phyloP scores from a whole-genome alignment of 2,113 vertebrate species.

The Sarotherodon lohbergeri region DNA sequence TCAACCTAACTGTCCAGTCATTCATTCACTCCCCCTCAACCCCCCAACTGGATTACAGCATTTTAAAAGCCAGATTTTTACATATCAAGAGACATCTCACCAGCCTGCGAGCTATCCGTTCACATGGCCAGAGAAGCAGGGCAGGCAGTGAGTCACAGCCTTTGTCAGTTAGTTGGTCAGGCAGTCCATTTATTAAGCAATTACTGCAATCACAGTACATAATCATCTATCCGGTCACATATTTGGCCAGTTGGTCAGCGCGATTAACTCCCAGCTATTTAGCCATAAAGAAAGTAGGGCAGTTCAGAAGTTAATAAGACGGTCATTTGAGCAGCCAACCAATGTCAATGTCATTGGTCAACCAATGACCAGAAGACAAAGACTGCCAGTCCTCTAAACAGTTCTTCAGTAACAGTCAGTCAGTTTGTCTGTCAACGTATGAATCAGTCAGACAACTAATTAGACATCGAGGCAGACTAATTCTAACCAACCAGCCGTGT shows the following conservation, averaged over 20 bases:
- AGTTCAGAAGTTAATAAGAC: not conserved
- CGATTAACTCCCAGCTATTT: slow-evolving; percentile 10
- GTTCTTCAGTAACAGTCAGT: not conserved
- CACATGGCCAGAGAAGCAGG: not conserved
- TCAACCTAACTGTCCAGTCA: slow-evolving; percentile 5
- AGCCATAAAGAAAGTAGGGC: not conserved
- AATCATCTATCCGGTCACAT: slow-evolving; percentile 10
- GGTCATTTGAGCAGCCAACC: not conserved
- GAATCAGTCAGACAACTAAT: not conserved
- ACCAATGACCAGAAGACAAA: not conserved
- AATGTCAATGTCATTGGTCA: not conserved
- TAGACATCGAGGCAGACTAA: not conserved
- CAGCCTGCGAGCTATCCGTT: not conserved
- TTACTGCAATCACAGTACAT: slow-evolving; percentile 40
- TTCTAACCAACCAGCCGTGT: not conserved
- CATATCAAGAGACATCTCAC: slow-evolving; percentile 18
- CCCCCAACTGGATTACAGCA: not conserved
- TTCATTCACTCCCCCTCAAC: not conserved
- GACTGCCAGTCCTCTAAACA: not conserved
- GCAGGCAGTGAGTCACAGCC: slow-evolving; percentile 24
- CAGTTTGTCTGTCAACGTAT: not conserved
- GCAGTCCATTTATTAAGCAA: slow-evolving; percentile 37
- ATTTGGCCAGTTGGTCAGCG: slow-evolving; percentile 19
- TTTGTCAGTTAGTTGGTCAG: slow-evolving; percentile 16
- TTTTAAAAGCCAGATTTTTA: slow-evolving; percentile 23